Evolutionary conservation across 2,113 vertebrate species (phyloP).

Genomic region (Eurypyga helias): DNA sequence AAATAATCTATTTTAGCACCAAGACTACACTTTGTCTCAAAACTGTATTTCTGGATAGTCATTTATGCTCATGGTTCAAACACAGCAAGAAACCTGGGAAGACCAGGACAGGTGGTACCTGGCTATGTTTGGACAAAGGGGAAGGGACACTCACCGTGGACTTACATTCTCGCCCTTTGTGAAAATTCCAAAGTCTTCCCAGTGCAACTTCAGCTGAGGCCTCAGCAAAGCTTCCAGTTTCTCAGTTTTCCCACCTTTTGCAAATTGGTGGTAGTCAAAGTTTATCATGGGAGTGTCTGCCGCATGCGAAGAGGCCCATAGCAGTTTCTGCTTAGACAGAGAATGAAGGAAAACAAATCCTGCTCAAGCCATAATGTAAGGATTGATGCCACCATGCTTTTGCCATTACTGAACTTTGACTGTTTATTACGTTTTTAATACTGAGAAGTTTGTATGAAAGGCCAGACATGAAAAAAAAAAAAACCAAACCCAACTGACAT

Average conservation of each 20-base stretch:
- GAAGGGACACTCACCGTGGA: constrained; percentile 74
- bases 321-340: constrained; percentile 73
- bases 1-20: neutral
- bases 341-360: neutral
- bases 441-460: neutral
- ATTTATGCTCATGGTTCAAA: neutral
- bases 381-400: neutral
- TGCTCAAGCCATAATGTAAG: neutral
- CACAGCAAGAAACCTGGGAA: neutral
- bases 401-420: neutral
- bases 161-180: constrained; percentile 68
- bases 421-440: neutral
- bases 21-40: neutral
- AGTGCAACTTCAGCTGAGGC: constrained; percentile 79
- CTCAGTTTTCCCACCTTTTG: constrained; percentile 81
- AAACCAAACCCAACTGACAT: neutral
- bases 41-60: neutral
- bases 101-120: neutral
- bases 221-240: constrained; percentile 78
- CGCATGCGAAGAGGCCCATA: constrained; percentile 82
- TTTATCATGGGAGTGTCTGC: constrained; percentile 85
- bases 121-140: neutral
- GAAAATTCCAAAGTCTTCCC: constrained; percentile 81
- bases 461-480: neutral
- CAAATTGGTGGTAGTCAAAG: constrained; percentile 82